Evolutionary conservation across 2,797 vertebrate genomes (phyloP).

Genomic region (Scleropages formosus): DNA sequence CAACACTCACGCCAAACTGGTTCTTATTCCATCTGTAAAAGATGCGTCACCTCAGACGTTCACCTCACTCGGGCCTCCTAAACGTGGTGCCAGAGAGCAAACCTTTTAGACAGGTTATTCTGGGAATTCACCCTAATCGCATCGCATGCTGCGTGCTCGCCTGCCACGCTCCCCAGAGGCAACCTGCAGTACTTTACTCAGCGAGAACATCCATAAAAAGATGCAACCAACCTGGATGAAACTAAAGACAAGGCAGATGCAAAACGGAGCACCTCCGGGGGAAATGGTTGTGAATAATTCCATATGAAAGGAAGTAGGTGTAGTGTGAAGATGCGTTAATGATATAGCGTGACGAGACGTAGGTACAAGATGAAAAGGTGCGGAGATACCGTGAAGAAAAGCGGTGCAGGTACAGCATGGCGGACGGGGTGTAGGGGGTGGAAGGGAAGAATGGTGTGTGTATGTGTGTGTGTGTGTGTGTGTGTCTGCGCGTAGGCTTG

Average conservation of each 20-base stretch:
- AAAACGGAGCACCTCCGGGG: not conserved
- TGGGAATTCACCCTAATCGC: too few relatives aligned
- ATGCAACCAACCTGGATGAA: not conserved
- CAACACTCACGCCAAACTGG: too few relatives aligned
- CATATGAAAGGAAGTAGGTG: not conserved
- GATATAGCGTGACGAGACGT: not conserved
- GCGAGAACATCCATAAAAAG: not conserved
- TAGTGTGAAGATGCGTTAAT: not conserved
- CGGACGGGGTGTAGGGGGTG: not conserved
- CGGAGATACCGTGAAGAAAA: not conserved
- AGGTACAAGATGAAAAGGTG: not conserved
- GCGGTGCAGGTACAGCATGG: not conserved
- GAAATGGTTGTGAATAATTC: not conserved
- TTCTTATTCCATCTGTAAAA: too few relatives aligned
- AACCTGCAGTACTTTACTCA: not conserved
- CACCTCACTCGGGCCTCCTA: too few relatives aligned
- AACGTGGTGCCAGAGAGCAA: too few relatives aligned
- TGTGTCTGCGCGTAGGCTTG: constrained; percentile 10
- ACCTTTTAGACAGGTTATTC: too few relatives aligned
- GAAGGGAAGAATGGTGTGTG: not conserved
- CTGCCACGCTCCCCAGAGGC: too few relatives aligned
- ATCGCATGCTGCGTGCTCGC: too few relatives aligned
- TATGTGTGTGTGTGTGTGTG: not conserved
- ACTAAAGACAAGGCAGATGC: not conserved
- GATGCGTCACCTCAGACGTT: too few relatives aligned